These are phyloP conservation scores for Apistogramma diplotaenia DNA, from an alignment of 2,113 vertebrate species.

Conservation along the genomic window DNA sequence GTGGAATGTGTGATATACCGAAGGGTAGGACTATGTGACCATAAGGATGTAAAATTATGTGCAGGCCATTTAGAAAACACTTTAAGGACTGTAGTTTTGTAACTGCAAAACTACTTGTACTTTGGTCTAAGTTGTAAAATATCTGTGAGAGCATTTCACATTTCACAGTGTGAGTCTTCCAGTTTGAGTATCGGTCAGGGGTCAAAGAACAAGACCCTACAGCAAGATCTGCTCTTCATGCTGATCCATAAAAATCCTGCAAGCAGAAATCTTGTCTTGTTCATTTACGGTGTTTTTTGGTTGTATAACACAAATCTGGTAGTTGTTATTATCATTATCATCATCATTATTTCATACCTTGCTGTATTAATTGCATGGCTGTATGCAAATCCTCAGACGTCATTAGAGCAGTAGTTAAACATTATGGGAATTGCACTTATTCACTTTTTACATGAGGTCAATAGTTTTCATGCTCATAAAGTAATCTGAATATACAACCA, in stretches of 20 bases:
- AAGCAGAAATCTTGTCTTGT: constrained; percentile 21
- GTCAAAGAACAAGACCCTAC: constrained; percentile 56
- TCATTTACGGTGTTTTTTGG: constrained; percentile 3
- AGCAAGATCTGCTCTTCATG: constrained; percentile 44
- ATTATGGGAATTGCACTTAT: not conserved
- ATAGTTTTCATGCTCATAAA: not conserved
- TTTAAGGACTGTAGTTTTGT: not conserved
- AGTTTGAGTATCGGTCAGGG: constrained; percentile 48
- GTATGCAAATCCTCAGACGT: not conserved
- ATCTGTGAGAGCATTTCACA: constrained; percentile 40
- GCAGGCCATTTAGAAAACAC: constrained; percentile 48
- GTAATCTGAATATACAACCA: not conserved
- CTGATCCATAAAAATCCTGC: constrained; percentile 26
- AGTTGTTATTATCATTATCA: not conserved
- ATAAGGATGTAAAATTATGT: constrained; percentile 39
- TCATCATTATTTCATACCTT: not conserved
- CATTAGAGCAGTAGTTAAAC: not conserved
- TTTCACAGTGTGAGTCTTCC: constrained; percentile 54
- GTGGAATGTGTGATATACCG: not conserved
- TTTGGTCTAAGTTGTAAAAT: constrained; percentile 61
- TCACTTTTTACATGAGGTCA: not conserved
- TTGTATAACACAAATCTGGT: not conserved
- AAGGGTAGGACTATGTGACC: not conserved
- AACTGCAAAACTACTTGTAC: constrained; percentile 4
- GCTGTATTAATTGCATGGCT: not conserved